Conservation (phyloP, 1,140 invertebrate genomes). For the Zaprionus gabonicus region DNA sequence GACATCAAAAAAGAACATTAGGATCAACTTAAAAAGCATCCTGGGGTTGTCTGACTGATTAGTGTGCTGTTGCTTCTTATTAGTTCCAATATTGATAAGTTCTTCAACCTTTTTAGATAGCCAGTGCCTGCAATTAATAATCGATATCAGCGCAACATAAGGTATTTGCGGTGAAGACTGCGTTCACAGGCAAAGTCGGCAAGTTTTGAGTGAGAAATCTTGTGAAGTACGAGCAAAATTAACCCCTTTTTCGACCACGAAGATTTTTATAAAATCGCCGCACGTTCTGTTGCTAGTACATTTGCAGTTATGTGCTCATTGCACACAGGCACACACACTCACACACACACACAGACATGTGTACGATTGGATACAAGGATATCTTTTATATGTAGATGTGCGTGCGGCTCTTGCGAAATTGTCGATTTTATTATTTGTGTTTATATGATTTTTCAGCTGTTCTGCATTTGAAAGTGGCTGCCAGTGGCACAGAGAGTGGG, state of each 20-base stretch:
- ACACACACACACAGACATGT: constrained; percentile 44
- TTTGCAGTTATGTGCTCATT: constrained; percentile 78
- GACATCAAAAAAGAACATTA: no score
- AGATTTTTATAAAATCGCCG: constrained; percentile 69
- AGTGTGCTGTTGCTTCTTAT: no score
- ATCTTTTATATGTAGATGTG: constrained; percentile 51
- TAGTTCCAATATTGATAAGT: no score
- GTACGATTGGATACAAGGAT: constrained; percentile 23
- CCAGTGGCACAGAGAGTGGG: neutral
- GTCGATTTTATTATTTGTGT: constrained; percentile 84
- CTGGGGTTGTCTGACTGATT: neutral
- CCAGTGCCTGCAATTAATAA: no score
- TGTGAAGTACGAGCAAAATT: constrained; percentile 33
- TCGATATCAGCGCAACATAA: no score
- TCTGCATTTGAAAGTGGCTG: constrained; percentile 80
- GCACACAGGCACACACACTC: constrained; percentile 47
- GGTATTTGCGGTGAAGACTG: no score
- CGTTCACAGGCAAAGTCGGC: no score
- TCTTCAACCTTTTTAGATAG: no score
- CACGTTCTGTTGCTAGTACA: constrained; percentile 82
- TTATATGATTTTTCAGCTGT: constrained; percentile 84
- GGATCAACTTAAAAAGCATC: neutral
- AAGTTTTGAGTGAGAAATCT: neutral
- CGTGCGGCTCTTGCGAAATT: constrained; percentile 80
- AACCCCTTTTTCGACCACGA: constrained; percentile 60